Evolutionary conservation across 2,797 vertebrate species (phyloP).

Genomic region (Pantherophis alleghaniensis): DNA sequence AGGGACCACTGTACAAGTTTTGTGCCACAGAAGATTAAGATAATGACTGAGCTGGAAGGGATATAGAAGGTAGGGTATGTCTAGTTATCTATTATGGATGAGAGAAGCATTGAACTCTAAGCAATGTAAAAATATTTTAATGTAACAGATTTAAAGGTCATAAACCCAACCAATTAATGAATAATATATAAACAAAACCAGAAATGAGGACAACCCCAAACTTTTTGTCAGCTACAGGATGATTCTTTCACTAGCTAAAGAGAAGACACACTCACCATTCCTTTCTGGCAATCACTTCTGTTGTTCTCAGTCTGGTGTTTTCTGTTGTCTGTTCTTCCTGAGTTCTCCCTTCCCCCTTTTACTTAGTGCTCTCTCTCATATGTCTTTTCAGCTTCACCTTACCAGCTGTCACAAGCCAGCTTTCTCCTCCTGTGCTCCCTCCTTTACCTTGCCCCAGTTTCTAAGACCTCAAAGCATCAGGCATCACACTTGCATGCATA

Average conservation of each 20-base stretch:
- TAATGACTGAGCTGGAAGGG: neutral
- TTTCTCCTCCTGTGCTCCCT: neutral
- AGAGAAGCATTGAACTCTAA: neutral
- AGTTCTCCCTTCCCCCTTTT: neutral
- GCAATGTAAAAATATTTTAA: neutral
- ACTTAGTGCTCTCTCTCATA: neutral
- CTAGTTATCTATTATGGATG: neutral
- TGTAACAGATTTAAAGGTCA: neutral
- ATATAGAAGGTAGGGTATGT: neutral
- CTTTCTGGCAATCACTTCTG: neutral
- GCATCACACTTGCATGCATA: neutral
- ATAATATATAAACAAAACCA: neutral
- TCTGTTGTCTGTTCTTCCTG: neutral
- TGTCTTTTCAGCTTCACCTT: neutral
- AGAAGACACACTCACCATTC: neutral
- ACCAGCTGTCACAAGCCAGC: neutral
- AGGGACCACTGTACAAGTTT: neutral
- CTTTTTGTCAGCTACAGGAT: neutral
- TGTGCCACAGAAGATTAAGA: neutral
- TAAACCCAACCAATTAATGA: neutral
- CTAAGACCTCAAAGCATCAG: neutral
- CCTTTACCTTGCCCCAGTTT: neutral
- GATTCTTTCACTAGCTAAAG: neutral
- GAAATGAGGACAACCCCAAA: neutral
- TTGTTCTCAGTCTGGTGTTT: neutral